A percentile compares a stretch with the other conserved stretches of the same genome.
Conservation (phyloP, 2,888 invertebrate species). For the Amaurobius ferox region DNA sequence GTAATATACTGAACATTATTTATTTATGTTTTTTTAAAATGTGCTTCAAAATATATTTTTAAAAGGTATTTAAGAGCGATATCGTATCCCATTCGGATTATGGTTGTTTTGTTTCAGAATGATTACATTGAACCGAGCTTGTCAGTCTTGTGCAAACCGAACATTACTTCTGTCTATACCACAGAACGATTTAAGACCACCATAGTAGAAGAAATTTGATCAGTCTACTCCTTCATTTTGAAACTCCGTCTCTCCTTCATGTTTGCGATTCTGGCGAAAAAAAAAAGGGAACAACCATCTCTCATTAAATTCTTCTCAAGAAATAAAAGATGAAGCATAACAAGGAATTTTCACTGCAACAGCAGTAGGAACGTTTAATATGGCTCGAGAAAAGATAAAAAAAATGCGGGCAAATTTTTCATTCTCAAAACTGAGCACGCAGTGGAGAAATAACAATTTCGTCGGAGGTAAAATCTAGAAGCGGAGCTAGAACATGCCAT, state of each 20-base stretch:
- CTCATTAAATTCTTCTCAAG: constrained; percentile 51
- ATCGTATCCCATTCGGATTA: too few species aligned
- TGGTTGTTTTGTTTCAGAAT: too few species aligned
- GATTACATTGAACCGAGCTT: too few species aligned
- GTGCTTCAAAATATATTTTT: too few species aligned
- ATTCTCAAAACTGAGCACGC: constrained; percentile 10
- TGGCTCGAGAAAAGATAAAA: constrained; percentile 14
- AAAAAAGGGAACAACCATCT: constrained; percentile 14
- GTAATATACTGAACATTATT: too few species aligned
- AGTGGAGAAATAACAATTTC: constrained; percentile 37
- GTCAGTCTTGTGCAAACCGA: too few species aligned
- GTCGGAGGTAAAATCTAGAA: background rate
- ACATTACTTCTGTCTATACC: too few species aligned
- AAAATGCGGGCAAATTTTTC: constrained; percentile 15
- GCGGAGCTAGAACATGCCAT: constrained; percentile 21
- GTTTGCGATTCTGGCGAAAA: constrained; percentile 4
- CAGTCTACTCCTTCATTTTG: background rate
- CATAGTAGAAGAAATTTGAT: background rate
- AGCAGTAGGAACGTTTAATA: constrained; percentile 38
- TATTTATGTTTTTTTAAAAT: too few species aligned
- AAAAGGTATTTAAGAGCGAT: too few species aligned
- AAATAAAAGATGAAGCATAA: constrained; percentile 51
- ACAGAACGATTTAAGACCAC: background rate
- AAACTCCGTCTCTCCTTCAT: background rate
- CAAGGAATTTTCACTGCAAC: constrained; percentile 29